A percentile compares a stretch with the other conserved stretches of the same genome.
Evolutionary conservation across 2,113 vertebrate genomes (phyloP).

Genomic region (Beaufortia kweichowensis): DNA sequence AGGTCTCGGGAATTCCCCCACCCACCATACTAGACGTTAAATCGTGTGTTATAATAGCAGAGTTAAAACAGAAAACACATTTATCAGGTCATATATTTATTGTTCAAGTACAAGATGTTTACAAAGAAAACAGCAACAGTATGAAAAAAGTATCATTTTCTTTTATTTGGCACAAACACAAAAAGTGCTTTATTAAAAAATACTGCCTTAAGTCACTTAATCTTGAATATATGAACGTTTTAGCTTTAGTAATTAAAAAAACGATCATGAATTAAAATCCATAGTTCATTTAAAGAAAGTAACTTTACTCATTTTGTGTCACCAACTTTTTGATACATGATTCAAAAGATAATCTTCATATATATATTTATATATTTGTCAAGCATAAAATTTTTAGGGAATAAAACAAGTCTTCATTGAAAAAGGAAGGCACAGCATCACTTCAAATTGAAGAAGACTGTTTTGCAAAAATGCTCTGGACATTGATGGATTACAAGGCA

Average conservation of each 20-base stretch:
- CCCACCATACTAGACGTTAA: background rate
- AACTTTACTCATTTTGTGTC: background rate
- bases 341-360: constrained; percentile 4
- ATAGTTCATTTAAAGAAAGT: background rate
- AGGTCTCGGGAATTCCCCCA: constrained; percentile 35
- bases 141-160: constrained; percentile 56
- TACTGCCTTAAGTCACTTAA: constrained; percentile 60
- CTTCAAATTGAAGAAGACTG: background rate
- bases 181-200: constrained; percentile 74
- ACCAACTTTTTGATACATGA: background rate
- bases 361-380: constrained; percentile 26
- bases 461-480: constrained; percentile 21
- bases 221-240: background rate
- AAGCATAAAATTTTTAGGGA: constrained; percentile 39
- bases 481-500: constrained; percentile 1
- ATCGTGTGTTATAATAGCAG: background rate
- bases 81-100: constrained; percentile 35
- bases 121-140: constrained; percentile 36
- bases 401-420: constrained; percentile 41
- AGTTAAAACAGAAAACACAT: background rate
- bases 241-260: background rate
- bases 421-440: constrained; percentile 5
- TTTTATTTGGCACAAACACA: constrained; percentile 73
- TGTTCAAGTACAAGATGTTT: constrained; percentile 36
- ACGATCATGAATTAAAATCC: constrained; percentile 13